Base-by-base conservation (phyloP, 2,797 vertebrate genomes). In the Typhlichthys eigenmanni region DNA sequence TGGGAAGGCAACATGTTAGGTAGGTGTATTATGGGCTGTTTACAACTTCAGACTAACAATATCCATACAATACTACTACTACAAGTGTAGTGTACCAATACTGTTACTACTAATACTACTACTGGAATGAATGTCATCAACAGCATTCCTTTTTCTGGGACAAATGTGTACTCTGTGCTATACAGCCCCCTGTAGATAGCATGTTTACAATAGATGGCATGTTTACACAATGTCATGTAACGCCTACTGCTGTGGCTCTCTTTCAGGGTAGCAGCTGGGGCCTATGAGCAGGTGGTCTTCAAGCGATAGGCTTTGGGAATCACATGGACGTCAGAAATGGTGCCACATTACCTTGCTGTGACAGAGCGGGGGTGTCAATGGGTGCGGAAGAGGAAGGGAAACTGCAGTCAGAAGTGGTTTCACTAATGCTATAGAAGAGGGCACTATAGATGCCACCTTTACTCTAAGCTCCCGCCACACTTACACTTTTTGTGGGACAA, bases 271-370 rank as follows among this genome's bases (percentile, higher is more conserved):
- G 93, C 92, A 69, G 92, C 93, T 68, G 96, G 96, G 84, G 91
- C 94, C 29, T 98, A 94, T 58, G 96, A 98, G 83, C 97, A 98
- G 92, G 97, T 98, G 72, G 95, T 98, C 87, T 96, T 98, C 82
- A 96, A 95, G 85, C 94, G 85, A 71, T 97, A 95, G 87, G 79
- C 76, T 73, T 60, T 58, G 17, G 56, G 62, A 62, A 74, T 52
- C 63, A 67, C 66, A 54, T 45, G 58, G 52, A 55, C 49, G 55
- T 62, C 70, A 68, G 53, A 60, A 78, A 75, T 53, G 64, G n/a
- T 14, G 71, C 73, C 19, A 0, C 73, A 64, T 78, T 82, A 66
- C 69, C 68, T 17, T 53, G 53, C 73, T 71, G 58, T n/a, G 45
- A 64, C 16, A 9, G 62, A 19, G 68, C 45, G 17, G 17, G 38